Evolutionary conservation across 2,113 vertebrate genomes (phyloP).

Genomic region (Corvus hawaiiensis): DNA sequence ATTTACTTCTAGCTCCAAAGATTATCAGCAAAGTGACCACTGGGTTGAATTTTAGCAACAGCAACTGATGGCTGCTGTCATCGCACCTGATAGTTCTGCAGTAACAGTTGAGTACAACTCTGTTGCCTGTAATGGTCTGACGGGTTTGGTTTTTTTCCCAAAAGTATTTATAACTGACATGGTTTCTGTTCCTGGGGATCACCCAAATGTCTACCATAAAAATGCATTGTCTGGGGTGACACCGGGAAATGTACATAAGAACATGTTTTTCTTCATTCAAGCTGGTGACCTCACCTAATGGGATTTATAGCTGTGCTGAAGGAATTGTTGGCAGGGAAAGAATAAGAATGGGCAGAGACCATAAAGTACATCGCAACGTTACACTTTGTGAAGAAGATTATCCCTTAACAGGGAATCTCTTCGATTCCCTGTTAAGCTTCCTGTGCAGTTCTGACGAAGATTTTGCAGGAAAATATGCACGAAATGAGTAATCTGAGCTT

Average conservation of each 20-base stretch:
- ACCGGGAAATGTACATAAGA: not conserved
- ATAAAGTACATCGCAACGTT: not conserved
- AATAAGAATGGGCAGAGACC: not conserved
- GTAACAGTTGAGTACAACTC: not conserved
- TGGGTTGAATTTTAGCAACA: not conserved
- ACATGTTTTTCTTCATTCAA: not conserved
- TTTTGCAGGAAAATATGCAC: not conserved
- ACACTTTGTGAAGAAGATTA: not conserved
- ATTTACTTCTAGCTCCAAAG: not conserved
- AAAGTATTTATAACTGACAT: not conserved
- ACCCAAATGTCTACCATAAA: not conserved
- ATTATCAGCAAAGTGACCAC: not conserved
- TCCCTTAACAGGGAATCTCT: not conserved
- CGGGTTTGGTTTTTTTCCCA: not conserved
- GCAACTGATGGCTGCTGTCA: not conserved
- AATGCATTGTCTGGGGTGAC: not conserved
- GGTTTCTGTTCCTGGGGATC: not conserved
- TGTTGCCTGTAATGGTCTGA: not conserved
- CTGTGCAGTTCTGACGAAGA: not conserved
- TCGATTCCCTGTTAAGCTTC: not conserved
- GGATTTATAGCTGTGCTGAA: not conserved
- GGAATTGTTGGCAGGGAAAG: not conserved
- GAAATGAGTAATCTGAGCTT: not conserved
- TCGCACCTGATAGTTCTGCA: not conserved
- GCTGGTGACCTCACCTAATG: not conserved